These are phyloP conservation scores for Mactromeris polynyma DNA, from an alignment of 2,888 invertebrate genomes.

Conservation along the genomic window DNA sequence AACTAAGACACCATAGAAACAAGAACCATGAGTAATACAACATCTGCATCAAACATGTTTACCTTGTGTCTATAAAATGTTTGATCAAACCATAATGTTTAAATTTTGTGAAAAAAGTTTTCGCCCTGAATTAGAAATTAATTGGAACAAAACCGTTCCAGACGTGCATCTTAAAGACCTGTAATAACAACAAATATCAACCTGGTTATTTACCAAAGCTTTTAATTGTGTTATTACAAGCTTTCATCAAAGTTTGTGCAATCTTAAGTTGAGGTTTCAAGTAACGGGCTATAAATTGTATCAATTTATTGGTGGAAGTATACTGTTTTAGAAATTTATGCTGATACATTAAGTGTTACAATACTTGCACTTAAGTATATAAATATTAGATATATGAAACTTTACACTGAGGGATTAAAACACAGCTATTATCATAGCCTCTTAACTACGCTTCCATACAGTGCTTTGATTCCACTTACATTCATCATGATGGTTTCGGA, in stretches of 20 bases:
- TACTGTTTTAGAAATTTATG: no score
- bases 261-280: background rate
- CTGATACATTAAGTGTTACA: no score
- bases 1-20: background rate
- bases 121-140: background rate
- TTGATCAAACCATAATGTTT: background rate
- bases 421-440: no score
- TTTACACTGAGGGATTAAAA: no score
- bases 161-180: background rate
- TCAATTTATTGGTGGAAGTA: no score
- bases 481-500: no score
- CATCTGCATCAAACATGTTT: background rate
- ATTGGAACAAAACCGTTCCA: background rate
- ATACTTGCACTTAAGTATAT: no score
- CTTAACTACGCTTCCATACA: no score
- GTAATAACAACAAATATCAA: background rate
- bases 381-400: no score
- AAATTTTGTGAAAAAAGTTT: constrained; percentile 6
- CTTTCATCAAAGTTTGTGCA: background rate
- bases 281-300: no score
- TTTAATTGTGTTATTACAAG: background rate
- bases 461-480: no score
- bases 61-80: background rate
- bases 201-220: background rate
- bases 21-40: background rate